Base-by-base conservation (phyloP, 2,888 invertebrate species). In the Heliconius erato region DNA sequence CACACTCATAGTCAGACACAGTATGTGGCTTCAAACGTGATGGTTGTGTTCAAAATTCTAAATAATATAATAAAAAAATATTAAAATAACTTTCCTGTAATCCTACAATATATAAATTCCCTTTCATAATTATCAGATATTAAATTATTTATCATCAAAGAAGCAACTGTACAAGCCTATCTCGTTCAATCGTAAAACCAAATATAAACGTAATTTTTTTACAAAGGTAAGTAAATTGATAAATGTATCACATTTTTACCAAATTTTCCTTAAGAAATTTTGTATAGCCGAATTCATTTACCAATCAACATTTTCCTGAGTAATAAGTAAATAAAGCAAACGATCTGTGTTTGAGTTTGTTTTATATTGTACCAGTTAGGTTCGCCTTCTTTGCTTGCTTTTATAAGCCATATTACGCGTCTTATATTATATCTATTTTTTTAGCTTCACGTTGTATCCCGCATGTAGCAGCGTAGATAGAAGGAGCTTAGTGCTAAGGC, bases 201-300 rank as follows among this genome's bases (percentile, higher is more conserved):
- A n/a, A 59, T 59, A 76, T 63, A 59, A 76, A 63, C 14, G 59
- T 63, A 26, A 23, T 63, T 74, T 76, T 63, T 76, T 63, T 76
- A 76, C 40, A 63, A 76, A 63, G 35, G 76, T 76, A 76, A 76
- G n/a, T 76, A 76, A 76, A 76, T 76, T 76, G 76, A 76, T 63
- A 63, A 76, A 76, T 35, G 59, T 76, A 35, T 59, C 59, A 35
- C 59, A 35, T 59, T 76, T 74, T 76, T 59, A 76, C 35, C 35
- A 76, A 40, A 63, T 76, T 72, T 76, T 76, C 63, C 35, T 63
- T 76, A 40, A 59, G 9, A n/a, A 35, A 35, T 26, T 76, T 76
- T n/a, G n/a, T 76, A 63, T 63, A 76, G n/a, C 7, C 76, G 59
- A 63, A 76, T 16, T 63, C 35, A 76, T 76, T 76, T 76, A 4